Base-by-base conservation (phyloP, 2,113 vertebrate species). In the Pungitius pungitius region DNA sequence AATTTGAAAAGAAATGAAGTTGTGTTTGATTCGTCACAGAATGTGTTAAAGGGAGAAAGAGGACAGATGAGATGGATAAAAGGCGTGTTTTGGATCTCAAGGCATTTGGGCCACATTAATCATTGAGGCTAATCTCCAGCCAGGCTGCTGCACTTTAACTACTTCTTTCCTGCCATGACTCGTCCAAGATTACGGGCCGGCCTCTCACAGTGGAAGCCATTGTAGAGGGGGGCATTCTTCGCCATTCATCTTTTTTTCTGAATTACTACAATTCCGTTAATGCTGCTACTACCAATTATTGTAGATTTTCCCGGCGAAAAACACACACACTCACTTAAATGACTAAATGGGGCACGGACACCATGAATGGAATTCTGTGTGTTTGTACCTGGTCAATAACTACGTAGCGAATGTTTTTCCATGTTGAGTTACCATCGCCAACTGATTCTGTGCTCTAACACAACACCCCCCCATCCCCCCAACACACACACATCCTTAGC, bases 81-180 rank as follows among this genome's bases (percentile, higher is more conserved):
- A 4, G 17, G 13, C 8, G n/a, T 59, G 59, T 79, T 70, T 54
- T 77, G 71, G 56, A 30, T 80, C 57, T 73, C 47, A 84, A 82
- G 54, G 49, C 39, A 35, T 81, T 84, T 76, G 47, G 62, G 62
- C 71, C 24, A 27, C 66, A 82, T 85, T 85, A 51, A 76, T 82
- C 69, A 49, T 57, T 11, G 24, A 37, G 63, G 74, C 66, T 77
- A 82, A 79, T 85, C 69, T 83, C 26, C 47, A 30, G 37, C 30
- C 66, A 37, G 71, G 57, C 61, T 4, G 40, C 74, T 40, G 47
- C 74, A 58, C 70, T 76, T 40, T 55, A 62, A 69, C 54, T 12
- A n/a, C 78, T 52, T 75, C 42, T 83, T 58, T 79, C 43, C 73
- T 11, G 35, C 62, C 27, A 13, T 6, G 66, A 69, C 63, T 69